Evolutionary conservation across 2,113 vertebrate species (phyloP).

Genomic region (Vombatus ursinus): DNA sequence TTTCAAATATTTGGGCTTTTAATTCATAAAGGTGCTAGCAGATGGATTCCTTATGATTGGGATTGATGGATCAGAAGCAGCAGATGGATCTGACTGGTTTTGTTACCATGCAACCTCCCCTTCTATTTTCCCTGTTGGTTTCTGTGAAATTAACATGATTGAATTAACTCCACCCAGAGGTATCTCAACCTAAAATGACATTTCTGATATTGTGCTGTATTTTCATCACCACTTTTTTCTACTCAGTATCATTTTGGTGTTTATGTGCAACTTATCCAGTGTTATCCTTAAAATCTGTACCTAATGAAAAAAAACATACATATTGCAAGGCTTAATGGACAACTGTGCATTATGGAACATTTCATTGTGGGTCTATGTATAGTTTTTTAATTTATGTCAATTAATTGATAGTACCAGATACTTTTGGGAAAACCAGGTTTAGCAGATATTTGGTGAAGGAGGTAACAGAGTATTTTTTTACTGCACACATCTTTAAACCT

Average conservation of each 20-base stretch:
- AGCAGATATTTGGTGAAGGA: not conserved
- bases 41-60: constrained; percentile 99
- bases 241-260: not conserved
- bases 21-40: constrained; percentile 91
- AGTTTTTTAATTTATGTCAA: not conserved
- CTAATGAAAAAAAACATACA: not conserved
- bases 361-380: not conserved
- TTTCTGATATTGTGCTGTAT: not conserved
- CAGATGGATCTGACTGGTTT: constrained; percentile 99
- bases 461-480: constrained; percentile 4
- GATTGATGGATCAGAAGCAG: constrained; percentile 98
- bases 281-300: not conserved
- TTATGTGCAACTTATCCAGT: not conserved
- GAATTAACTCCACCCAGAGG: constrained; percentile 98
- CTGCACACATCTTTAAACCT: constrained; percentile 23
- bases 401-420: constrained; percentile 42
- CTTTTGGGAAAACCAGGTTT: not conserved
- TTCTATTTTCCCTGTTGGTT: constrained; percentile 98
- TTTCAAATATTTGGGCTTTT: constrained; percentile 56
- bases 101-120: constrained; percentile 98
- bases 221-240: constrained; percentile 27
- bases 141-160: constrained; percentile 99
- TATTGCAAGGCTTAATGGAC: not conserved
- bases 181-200: constrained; percentile 75
- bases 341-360: not conserved